Conservation (phyloP, 2,888 invertebrate genomes). For the Macroteleia sp. region DNA sequence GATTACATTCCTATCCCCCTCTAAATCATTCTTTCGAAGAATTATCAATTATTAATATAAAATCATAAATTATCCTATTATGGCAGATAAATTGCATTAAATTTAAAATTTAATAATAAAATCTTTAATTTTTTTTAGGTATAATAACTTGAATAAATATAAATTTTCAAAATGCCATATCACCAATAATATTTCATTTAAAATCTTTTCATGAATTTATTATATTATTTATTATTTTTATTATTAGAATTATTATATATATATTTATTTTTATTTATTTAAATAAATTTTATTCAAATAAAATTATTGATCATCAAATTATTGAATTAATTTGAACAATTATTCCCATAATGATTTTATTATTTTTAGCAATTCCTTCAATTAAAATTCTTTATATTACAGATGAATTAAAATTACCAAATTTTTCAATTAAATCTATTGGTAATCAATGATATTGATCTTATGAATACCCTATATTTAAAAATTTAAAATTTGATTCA, state of each 20-base stretch:
- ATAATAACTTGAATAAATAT: constrained; percentile 69
- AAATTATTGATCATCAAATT: constrained; percentile 86
- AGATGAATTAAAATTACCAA: constrained; percentile 87
- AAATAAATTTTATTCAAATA: constrained; percentile 86
- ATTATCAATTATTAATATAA: constrained; percentile 84
- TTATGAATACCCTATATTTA: constrained; percentile 88
- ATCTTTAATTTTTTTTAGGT: constrained; percentile 86
- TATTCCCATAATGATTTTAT: constrained; percentile 86
- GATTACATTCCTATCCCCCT: constrained; percentile 80
- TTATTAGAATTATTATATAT: constrained; percentile 86
- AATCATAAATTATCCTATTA: constrained; percentile 85
- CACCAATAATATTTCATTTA: constrained; percentile 88
- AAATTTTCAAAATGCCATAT: constrained; percentile 86
- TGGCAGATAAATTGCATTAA: constrained; percentile 87
- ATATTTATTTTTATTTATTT: constrained; percentile 86
- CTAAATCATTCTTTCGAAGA: constrained; percentile 68
- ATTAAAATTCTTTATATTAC: constrained; percentile 86
- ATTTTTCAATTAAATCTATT: constrained; percentile 87
- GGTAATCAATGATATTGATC: constrained; percentile 89
- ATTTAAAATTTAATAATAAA: constrained; percentile 89
- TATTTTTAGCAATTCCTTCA: constrained; percentile 87
- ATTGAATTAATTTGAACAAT: constrained; percentile 88
- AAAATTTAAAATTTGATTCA: constrained; percentile 86
- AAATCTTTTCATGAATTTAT: constrained; percentile 87
- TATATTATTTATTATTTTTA: constrained; percentile 87